Conservation (phyloP, 2,888 invertebrate species). For the Cataglyphis albicans region DNA sequence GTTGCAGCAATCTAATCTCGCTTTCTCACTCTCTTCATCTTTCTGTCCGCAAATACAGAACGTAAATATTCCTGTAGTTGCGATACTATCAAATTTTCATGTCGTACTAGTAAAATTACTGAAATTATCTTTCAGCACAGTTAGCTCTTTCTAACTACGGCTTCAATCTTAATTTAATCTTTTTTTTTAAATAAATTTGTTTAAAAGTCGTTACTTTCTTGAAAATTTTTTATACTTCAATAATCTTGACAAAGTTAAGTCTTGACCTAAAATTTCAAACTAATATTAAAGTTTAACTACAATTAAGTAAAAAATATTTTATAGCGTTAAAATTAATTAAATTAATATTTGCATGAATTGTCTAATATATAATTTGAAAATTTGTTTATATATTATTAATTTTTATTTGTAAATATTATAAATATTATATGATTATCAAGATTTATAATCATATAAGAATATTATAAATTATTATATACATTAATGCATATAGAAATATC, state of each 20-base stretch:
- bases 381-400: background rate
- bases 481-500: conserved; percentile 9
- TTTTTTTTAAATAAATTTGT: conserved; percentile 3
- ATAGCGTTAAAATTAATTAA: conserved; percentile 2
- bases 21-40: conserved; percentile 4
- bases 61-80: conserved; percentile 30
- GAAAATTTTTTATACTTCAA: background rate
- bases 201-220: background rate
- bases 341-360: background rate
- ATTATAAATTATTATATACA: background rate
- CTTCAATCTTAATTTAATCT: background rate
- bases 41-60: conserved; percentile 14
- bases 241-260: background rate
- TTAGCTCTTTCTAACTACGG: background rate
- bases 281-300: background rate
- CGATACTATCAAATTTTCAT: conserved; percentile 47
- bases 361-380: background rate
- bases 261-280: background rate
- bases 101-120: background rate
- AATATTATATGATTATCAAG: background rate
- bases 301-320: background rate
- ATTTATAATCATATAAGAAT: background rate
- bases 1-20: conserved; percentile 34
- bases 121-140: background rate
- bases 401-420: background rate